Evolutionary conservation across 2,113 vertebrate species (phyloP).

Genomic region (Dicentrarchus labrax): DNA sequence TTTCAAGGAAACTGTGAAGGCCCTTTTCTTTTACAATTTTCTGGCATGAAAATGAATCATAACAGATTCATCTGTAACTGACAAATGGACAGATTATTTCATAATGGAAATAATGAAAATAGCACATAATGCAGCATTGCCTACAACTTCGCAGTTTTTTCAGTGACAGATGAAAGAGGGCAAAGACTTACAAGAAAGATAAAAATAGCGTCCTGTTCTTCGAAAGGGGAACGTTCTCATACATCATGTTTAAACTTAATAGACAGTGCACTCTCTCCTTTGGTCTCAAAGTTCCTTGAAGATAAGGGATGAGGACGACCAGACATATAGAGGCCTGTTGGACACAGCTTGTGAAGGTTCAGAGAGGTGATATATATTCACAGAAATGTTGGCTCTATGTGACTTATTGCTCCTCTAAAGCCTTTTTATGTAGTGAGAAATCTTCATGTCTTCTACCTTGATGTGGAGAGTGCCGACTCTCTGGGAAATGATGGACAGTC

Average conservation of each 20-base stretch:
- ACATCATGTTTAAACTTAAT: slow-evolving; percentile 18
- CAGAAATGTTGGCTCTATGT: slow-evolving; percentile 27
- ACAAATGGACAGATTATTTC: background rate
- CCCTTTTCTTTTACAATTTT: background rate
- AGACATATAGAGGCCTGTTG: background rate
- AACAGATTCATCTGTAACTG: background rate
- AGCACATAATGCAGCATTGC: background rate
- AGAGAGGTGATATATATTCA: slow-evolving; percentile 34
- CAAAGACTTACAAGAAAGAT: background rate
- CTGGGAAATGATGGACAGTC: slow-evolving; percentile 66
- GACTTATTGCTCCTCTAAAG: slow-evolving; percentile 62
- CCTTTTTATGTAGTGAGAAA: slow-evolving; percentile 54
- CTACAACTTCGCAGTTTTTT: background rate
- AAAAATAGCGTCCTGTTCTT: background rate
- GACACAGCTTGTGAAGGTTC: slow-evolving; percentile 6
- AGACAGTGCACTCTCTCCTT: background rate
- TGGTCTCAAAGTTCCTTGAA: slow-evolving; percentile 11
- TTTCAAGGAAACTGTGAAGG: background rate
- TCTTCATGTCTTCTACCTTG: slow-evolving; percentile 53
- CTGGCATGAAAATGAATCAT: background rate
- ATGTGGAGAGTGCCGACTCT: slow-evolving; percentile 56
- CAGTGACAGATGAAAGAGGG: background rate
- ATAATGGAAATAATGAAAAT: background rate
- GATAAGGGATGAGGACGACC: slow-evolving; percentile 9
- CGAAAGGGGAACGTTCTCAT: slow-evolving; percentile 8